Percentiles rank a stretch among this genome's conserved stretches.
Conservation (phyloP, 2,113 vertebrate genomes). For the Mustelus asterias region DNA sequence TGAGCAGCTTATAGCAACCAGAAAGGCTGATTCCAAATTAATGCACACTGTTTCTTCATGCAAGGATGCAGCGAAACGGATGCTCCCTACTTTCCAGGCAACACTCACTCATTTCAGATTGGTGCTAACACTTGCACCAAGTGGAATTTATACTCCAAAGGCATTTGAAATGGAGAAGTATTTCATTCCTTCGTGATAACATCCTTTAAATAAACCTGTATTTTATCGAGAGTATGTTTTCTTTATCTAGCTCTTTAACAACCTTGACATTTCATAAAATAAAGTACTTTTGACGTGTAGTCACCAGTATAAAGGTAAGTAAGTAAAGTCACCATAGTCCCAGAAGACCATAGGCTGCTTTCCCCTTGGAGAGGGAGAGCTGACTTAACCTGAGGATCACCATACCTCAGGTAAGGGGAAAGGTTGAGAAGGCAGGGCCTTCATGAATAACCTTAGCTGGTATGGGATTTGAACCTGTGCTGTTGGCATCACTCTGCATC, state of each 20-base stretch:
- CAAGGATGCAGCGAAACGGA: neutral
- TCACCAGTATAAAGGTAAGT: neutral
- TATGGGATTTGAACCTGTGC: too few relatives aligned
- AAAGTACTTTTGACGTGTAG: neutral
- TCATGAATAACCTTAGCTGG: too few relatives aligned
- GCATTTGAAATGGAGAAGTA: neutral
- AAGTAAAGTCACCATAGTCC: too few relatives aligned
- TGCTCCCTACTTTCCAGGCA: neutral
- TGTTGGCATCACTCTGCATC: too few relatives aligned
- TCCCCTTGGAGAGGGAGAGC: too few relatives aligned
- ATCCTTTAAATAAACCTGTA: neutral
- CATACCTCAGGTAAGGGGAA: too few relatives aligned
- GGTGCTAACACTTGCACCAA: neutral
- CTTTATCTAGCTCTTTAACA: neutral
- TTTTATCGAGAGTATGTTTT: neutral
- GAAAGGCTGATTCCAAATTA: neutral
- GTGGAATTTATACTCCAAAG: neutral
- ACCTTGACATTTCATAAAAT: neutral
- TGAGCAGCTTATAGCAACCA: neutral
- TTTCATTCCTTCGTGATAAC: neutral
- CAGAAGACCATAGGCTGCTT: too few relatives aligned
- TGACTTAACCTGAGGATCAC: too few relatives aligned
- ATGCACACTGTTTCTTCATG: neutral
- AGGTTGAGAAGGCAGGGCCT: too few relatives aligned
- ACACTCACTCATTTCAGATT: neutral